Conservation (phyloP, 2,113 vertebrate species). For the Polypterus senegalus region DNA sequence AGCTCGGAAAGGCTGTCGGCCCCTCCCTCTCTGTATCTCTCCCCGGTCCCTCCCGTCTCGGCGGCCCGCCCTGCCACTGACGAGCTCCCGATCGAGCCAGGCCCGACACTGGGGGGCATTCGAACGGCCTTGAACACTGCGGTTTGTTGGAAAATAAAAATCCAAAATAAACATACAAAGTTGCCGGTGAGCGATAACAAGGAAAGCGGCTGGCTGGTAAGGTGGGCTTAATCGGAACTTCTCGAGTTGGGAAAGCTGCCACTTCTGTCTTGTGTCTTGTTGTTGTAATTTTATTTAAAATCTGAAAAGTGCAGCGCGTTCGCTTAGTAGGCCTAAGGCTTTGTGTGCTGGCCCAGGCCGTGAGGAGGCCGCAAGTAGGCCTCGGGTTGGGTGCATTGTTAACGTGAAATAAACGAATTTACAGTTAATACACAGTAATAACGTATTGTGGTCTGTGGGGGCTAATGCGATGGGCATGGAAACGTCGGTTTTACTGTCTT, state of each 20-base stretch:
- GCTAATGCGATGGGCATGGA: too few relatives aligned
- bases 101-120: conserved; percentile 58
- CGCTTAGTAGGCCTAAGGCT: conserved; percentile 38
- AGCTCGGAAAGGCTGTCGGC: conserved; percentile 65
- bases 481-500: too few relatives aligned
- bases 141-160: conserved; percentile 30
- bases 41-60: conserved; percentile 51
- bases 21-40: conserved; percentile 72
- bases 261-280: background rate
- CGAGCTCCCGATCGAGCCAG: conserved; percentile 62
- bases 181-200: conserved; percentile 31
- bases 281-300: conserved; percentile 20
- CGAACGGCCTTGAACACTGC: conserved; percentile 40
- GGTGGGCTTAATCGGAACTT: conserved; percentile 20
- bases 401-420: background rate
- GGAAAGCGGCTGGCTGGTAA: conserved; percentile 36
- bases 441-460: too few relatives aligned
- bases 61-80: conserved; percentile 73
- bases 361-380: conserved; percentile 63
- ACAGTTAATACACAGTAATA: too few relatives aligned
- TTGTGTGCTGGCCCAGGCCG: conserved; percentile 47
- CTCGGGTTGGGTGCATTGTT: conserved; percentile 1
- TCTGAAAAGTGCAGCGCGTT: conserved; percentile 27
- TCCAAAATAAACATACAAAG: conserved; percentile 14
- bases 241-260: background rate